Conservation (phyloP, 2,797 vertebrate genomes). For the Ispidina picta region DNA sequence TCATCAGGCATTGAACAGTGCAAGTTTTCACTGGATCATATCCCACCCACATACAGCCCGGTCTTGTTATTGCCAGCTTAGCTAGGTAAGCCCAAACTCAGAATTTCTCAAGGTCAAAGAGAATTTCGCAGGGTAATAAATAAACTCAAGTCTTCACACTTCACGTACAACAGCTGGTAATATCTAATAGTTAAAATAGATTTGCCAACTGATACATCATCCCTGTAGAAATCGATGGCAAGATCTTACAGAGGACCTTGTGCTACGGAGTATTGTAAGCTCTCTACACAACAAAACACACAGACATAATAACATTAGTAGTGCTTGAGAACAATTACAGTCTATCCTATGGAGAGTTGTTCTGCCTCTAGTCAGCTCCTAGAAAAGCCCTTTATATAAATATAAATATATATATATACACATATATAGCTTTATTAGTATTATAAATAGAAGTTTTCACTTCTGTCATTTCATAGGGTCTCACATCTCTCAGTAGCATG, state of each 20-base stretch:
- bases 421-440: neutral
- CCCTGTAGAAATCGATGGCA: constrained; percentile 16
- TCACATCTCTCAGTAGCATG: neutral
- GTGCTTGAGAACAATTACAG: neutral
- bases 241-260: neutral
- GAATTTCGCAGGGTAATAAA: constrained; percentile 21
- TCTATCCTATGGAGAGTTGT: neutral
- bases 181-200: neutral
- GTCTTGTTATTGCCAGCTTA: neutral
- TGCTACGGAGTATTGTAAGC: neutral
- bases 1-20: neutral
- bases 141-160: neutral
- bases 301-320: neutral
- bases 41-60: neutral
- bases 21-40: neutral
- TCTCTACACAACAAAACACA: neutral
- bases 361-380: neutral
- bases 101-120: constrained; percentile 34
- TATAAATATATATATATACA: neutral
- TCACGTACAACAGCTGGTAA: neutral
- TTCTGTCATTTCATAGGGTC: neutral
- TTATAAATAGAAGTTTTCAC: neutral
- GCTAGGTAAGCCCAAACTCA: neutral
- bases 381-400: neutral
- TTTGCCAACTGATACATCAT: constrained; percentile 11